Evolutionary conservation across 2,113 vertebrate genomes (phyloP).

Genomic region (Camarhynchus parvulus): DNA sequence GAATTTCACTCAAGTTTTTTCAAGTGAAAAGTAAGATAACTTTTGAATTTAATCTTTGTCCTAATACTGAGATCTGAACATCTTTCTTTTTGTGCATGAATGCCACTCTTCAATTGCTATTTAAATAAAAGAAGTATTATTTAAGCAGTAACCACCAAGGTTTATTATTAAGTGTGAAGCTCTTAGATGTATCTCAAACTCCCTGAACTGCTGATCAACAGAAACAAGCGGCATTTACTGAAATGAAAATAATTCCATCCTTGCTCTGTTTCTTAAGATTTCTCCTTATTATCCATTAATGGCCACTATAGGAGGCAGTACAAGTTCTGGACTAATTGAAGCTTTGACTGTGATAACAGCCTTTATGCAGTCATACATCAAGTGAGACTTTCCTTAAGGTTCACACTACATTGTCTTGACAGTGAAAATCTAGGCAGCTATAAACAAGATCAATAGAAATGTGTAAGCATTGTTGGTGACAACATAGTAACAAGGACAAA

Average conservation of each 20-base stretch:
- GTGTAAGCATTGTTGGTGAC: constrained; percentile 21
- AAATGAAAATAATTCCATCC: constrained; percentile 2
- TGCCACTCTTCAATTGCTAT: not conserved
- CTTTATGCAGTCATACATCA: not conserved
- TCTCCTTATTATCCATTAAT: constrained; percentile 49
- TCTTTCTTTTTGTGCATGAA: not conserved
- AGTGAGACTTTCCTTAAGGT: constrained; percentile 22
- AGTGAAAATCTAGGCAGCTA: constrained; percentile 37
- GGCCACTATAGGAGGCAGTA: constrained; percentile 13
- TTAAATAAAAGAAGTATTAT: not conserved
- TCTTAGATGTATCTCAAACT: not conserved
- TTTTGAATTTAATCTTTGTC: constrained; percentile 11
- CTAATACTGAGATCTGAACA: not conserved
- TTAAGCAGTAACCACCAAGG: not conserved
- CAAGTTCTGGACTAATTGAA: constrained; percentile 47
- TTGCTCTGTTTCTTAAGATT: constrained; percentile 25
- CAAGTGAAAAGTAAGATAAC: not conserved
- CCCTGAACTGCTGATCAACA: constrained; percentile 34
- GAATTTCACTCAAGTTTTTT: not conserved
- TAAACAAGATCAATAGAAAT: constrained; percentile 60
- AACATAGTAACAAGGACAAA: not conserved
- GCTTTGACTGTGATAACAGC: not conserved
- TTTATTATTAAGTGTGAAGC: constrained; percentile 38
- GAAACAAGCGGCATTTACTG: not conserved
- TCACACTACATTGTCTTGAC: constrained; percentile 13